Evolutionary conservation across 2,113 vertebrate species (phyloP).

Genomic region (Formicarius rufipectus): DNA sequence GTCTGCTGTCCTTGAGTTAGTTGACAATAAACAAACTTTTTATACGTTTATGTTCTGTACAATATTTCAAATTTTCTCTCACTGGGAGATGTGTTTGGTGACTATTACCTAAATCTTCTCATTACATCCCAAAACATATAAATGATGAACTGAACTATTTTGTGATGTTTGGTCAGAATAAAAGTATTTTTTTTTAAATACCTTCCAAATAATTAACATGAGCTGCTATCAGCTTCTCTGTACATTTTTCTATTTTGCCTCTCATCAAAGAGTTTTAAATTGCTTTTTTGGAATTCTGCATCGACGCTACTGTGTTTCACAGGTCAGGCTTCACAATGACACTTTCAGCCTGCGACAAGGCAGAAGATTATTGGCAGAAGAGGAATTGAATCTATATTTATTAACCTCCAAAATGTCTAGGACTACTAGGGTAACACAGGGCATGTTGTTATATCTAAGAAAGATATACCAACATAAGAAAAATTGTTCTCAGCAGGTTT

Average conservation of each 20-base stretch:
- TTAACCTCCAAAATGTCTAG: background rate
- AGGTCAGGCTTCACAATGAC: background rate
- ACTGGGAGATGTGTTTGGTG: background rate
- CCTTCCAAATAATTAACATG: background rate
- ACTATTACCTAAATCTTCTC: background rate
- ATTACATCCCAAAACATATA: background rate
- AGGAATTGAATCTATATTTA: background rate
- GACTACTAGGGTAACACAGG: background rate
- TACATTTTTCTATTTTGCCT: background rate
- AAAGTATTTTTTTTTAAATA: background rate
- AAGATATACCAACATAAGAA: background rate
- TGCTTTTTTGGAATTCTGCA: background rate
- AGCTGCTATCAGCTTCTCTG: background rate
- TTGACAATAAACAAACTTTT: background rate
- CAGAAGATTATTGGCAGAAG: background rate
- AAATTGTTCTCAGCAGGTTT: background rate
- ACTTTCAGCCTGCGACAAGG: background rate
- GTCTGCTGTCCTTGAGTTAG: background rate
- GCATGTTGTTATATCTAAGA: background rate
- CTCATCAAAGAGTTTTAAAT: background rate
- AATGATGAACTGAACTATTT: background rate
- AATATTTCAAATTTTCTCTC: background rate
- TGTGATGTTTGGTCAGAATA: background rate
- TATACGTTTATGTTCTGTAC: background rate
- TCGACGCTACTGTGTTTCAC: rapidly evolving